Evolutionary conservation across 2,888 invertebrate genomes (phyloP).

Genomic region (Hypolimnas misippus): DNA sequence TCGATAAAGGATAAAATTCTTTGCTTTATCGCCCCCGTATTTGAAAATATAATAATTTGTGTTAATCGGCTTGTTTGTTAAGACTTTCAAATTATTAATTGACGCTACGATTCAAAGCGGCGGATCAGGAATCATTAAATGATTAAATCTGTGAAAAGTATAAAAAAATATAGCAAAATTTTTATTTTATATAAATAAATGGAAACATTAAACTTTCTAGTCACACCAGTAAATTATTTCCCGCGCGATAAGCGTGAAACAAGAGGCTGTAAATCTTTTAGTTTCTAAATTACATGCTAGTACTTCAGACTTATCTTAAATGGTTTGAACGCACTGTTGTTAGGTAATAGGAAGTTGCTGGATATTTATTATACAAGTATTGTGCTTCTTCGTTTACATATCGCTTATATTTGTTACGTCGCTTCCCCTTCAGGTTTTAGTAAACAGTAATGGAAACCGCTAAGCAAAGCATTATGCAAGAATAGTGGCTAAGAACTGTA

Average conservation of each 20-base stretch:
- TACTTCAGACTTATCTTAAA: slow-evolving; percentile 7
- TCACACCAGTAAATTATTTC: neutral
- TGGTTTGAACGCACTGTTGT: slow-evolving; percentile 7
- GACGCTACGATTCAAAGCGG: no score
- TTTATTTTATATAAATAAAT: no score
- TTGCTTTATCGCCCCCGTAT: no score
- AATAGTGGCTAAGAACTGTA: neutral
- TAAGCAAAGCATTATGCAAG: slow-evolving; percentile 17
- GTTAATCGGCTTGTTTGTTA: no score
- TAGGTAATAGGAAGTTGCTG: slow-evolving; percentile 20
- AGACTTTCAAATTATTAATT: no score
- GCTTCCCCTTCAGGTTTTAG: slow-evolving; percentile 17
- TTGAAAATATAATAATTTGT: no score
- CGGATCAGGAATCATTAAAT: no score
- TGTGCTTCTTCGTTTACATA: slow-evolving; percentile 23
- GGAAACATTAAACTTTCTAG: neutral
- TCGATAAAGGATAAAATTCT: no score
- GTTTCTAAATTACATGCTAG: neutral
- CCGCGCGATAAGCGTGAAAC: slow-evolving; percentile 1
- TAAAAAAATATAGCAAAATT: no score
- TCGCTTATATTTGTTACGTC: slow-evolving; percentile 19
- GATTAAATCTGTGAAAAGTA: no score
- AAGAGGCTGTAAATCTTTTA: neutral
- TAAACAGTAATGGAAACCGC: slow-evolving; percentile 23
- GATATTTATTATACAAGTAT: slow-evolving; percentile 27